Evolutionary conservation across 1,140 invertebrate species (phyloP).

Genomic region (Aphis craccivora): DNA sequence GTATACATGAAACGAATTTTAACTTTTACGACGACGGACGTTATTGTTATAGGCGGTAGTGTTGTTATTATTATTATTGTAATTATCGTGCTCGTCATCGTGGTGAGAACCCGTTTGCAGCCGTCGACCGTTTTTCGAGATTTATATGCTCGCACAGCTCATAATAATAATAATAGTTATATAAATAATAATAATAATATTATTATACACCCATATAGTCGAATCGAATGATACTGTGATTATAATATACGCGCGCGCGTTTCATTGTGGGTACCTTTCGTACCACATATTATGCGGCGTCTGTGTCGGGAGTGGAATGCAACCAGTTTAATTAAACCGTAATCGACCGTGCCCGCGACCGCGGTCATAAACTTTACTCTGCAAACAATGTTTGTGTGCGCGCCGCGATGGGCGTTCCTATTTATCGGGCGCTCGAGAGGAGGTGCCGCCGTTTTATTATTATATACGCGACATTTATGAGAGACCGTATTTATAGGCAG

Average conservation of each 20-base stretch:
- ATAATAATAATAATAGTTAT: background rate
- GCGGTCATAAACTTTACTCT: slow-evolving; percentile 30
- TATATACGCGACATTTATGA: background rate
- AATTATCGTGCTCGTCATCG: slow-evolving; percentile 4
- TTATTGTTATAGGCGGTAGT: slow-evolving; percentile 5
- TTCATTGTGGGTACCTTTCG: background rate
- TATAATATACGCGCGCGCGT: background rate
- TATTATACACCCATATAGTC: background rate
- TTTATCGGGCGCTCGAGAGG: background rate
- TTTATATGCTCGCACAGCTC: background rate
- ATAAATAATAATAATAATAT: background rate
- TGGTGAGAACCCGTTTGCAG: background rate
- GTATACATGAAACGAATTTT: background rate
- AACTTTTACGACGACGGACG: background rate
- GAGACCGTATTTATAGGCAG: background rate
- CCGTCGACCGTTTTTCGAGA: slow-evolving; percentile 3
- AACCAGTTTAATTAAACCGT: slow-evolving; percentile 49
- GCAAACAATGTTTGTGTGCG: slow-evolving; percentile 27
- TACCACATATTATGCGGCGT: slow-evolving; percentile 12
- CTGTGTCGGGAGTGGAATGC: background rate
- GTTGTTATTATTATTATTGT: slow-evolving; percentile 17
- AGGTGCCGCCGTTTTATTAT: slow-evolving; percentile 4
- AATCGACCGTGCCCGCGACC: slow-evolving; percentile 23
- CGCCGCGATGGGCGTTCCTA: background rate
- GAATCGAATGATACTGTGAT: slow-evolving; percentile 24